A percentile compares a stretch with the other conserved stretches of the same genome.
These are phyloP conservation scores for Temnothorax ravouxi DNA, from an alignment of 2,888 invertebrate species.

Conservation along the genomic window DNA sequence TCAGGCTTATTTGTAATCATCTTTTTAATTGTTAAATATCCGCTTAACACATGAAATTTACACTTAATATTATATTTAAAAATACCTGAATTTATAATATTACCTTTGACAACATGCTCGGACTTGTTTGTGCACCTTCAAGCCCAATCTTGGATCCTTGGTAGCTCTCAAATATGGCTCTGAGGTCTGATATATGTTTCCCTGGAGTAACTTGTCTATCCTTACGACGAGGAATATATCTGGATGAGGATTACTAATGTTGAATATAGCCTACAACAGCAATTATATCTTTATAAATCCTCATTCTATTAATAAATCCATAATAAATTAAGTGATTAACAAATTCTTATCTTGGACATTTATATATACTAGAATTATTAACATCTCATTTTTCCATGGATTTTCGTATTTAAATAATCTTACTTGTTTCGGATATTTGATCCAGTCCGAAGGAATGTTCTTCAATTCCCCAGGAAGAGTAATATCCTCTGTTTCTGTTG, in stretches of 20 bases:
- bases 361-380: background rate
- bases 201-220: slow-evolving; percentile 97
- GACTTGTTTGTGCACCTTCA: slow-evolving; percentile 94
- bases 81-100: slow-evolving; percentile 11
- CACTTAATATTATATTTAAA: background rate
- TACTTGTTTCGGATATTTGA: slow-evolving; percentile 90
- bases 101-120: slow-evolving; percentile 91
- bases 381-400: background rate
- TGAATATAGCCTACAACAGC: slow-evolving; percentile 92
- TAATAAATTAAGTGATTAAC: background rate
- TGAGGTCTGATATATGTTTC: slow-evolving; percentile 93
- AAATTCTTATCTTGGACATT: slow-evolving; percentile 14
- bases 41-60: background rate
- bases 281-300: slow-evolving; percentile 11
- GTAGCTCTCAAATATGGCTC: slow-evolving; percentile 95
- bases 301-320: background rate
- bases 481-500: slow-evolving; percentile 87
- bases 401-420: slow-evolving; percentile 29
- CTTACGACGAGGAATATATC: slow-evolving; percentile 97
- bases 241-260: slow-evolving; percentile 95
- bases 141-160: slow-evolving; percentile 92
- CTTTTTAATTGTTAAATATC: background rate
- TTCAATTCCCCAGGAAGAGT: slow-evolving; percentile 90
- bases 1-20: background rate
- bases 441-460: slow-evolving; percentile 92